Conservation (phyloP, 1,140 invertebrate genomes). For the Meloidogyne floridensis region DNA sequence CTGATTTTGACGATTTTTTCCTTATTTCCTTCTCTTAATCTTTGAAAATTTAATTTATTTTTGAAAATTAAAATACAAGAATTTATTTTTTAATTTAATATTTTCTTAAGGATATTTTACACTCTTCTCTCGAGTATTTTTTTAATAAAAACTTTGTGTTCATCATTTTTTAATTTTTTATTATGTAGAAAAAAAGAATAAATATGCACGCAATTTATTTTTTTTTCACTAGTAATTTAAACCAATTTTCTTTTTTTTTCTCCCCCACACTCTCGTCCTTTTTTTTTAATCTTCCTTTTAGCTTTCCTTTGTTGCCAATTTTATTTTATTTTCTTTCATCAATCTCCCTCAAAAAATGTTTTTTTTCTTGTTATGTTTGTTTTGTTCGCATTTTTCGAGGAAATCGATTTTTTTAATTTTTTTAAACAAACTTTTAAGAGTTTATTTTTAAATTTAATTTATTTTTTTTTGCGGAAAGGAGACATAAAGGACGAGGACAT, state of each 20-base stretch:
- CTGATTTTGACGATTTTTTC: not conserved
- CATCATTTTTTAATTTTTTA: no score
- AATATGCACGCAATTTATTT: not conserved
- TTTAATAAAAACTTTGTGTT: no score
- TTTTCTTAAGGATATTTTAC: no score
- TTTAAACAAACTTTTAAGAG: not conserved
- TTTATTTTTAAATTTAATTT: not conserved
- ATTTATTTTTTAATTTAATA: no score
- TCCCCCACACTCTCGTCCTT: no score
- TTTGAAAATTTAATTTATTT: no score
- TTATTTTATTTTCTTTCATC: not conserved
- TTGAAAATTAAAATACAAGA: no score
- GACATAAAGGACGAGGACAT: no score
- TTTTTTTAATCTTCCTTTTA: not conserved
- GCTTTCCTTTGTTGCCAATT: conserved; percentile 2
- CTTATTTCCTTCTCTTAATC: no score
- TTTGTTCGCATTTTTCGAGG: not conserved
- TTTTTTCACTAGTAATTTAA: not conserved
- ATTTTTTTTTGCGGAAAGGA: not conserved
- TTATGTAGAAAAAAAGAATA: no score
- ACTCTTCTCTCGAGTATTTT: no score
- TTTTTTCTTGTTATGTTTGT: not conserved
- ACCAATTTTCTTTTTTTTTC: not conserved
- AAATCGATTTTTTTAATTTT: not conserved
- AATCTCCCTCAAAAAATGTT: not conserved